phyloP scores from a whole-genome alignment of 2,113 vertebrate genomes.

The Odontophorus gujanensis region DNA sequence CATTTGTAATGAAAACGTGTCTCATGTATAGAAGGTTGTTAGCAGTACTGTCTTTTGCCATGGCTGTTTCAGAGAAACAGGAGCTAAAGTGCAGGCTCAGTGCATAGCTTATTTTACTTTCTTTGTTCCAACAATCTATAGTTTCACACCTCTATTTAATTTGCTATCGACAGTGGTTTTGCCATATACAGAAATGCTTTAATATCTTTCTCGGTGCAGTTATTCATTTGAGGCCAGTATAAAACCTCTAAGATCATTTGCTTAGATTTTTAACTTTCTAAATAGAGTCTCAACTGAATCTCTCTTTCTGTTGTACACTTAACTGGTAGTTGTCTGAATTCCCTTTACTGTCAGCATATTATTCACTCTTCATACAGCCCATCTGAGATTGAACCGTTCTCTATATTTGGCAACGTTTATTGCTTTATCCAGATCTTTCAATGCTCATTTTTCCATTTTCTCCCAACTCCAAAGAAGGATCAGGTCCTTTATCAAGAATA shows the following conservation, averaged over 20 bases:
- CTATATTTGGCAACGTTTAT: not conserved
- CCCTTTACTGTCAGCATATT: not conserved
- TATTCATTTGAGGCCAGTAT: conserved; percentile 3
- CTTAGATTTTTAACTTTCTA: conserved; percentile 1
- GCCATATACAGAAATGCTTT: conserved; percentile 42
- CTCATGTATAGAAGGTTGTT: not conserved
- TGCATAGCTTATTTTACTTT: not conserved
- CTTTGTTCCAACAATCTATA: conserved; percentile 10
- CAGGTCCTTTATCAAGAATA: not conserved
- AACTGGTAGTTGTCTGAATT: not conserved
- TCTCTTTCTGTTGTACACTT: not conserved
- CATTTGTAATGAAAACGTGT: not conserved
- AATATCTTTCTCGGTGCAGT: not conserved
- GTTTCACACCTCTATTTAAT: conserved; percentile 25
- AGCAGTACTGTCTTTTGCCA: not conserved
- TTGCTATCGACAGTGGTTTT: conserved; percentile 3
- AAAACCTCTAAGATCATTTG: conserved; percentile 17
- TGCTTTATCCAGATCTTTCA: not conserved
- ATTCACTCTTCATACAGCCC: not conserved
- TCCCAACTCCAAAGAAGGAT: not conserved
- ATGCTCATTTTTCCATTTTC: not conserved
- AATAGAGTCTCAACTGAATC: not conserved
- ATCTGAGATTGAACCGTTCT: not conserved
- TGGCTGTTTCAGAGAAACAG: not conserved
- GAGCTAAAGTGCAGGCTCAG: not conserved